These are phyloP conservation scores for Lathamus discolor DNA, from an alignment of 2,113 vertebrate genomes.

Conservation along the genomic window DNA sequence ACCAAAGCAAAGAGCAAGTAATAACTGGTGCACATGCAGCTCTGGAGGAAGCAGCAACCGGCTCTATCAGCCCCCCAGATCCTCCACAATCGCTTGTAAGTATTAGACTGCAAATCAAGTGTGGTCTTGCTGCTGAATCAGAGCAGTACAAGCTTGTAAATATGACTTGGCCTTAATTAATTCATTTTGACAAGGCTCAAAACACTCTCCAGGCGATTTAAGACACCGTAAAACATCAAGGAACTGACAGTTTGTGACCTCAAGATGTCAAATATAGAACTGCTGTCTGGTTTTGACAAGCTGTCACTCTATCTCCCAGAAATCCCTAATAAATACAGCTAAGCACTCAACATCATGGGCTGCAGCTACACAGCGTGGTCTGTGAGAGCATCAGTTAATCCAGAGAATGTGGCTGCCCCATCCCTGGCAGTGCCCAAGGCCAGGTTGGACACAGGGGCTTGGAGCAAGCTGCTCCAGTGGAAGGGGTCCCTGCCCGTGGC, in stretches of 20 bases:
- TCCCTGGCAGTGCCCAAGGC: not conserved
- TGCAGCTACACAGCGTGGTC: not conserved
- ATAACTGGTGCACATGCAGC: not conserved
- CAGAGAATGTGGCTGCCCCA: not conserved
- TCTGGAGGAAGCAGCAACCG: not conserved
- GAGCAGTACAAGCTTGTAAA: constrained; percentile 11
- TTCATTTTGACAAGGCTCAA: constrained; percentile 41
- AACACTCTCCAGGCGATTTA: not conserved
- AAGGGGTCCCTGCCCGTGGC: not conserved
- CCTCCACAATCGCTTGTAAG: constrained; percentile 16
- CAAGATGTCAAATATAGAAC: constrained; percentile 2
- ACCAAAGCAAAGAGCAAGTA: constrained; percentile 40
- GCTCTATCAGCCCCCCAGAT: not conserved
- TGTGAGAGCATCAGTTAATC: not conserved
- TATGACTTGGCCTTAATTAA: constrained; percentile 27
- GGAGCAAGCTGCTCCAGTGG: not conserved
- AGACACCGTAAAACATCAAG: not conserved
- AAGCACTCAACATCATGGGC: not conserved
- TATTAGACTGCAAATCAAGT: not conserved
- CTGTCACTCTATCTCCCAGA: not conserved
- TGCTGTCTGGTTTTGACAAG: not conserved
- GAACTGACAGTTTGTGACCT: constrained; percentile 27
- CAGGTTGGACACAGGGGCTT: not conserved
- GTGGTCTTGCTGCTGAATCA: constrained; percentile 16
- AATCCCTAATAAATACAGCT: not conserved